Percentiles rank a stretch among this genome's conserved stretches.
These are phyloP conservation scores for Myiopsitta monachus DNA, from an alignment of 2,113 vertebrate genomes.

Conservation along the genomic window DNA sequence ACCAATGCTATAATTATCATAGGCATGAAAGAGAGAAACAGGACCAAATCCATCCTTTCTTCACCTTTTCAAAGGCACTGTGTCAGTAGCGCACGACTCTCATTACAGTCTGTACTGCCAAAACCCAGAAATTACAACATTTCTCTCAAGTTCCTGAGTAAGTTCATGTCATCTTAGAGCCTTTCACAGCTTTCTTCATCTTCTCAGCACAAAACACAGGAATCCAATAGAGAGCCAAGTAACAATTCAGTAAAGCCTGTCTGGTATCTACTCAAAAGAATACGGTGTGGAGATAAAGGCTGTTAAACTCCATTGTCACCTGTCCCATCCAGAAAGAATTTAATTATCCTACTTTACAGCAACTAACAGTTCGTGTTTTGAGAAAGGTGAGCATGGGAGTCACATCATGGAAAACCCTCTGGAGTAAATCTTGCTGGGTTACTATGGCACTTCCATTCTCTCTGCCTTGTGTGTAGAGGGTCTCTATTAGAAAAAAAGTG, in stretches of 20 bases:
- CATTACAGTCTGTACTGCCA: neutral
- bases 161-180: neutral
- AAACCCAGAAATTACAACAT: neutral
- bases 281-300: neutral
- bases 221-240: neutral
- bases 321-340: neutral
- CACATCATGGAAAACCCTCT: neutral
- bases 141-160: neutral
- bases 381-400: neutral
- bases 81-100: neutral
- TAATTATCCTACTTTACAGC: neutral
- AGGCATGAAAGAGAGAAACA: neutral
- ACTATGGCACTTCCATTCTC: rapidly evolving
- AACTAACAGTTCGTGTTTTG: neutral
- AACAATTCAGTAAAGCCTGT: neutral
- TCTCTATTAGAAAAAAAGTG: rapidly evolving
- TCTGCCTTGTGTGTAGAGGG: neutral
- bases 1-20: neutral
- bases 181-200: neutral
- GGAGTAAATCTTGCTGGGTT: neutral
- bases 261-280: neutral
- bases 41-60: neutral
- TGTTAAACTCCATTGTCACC: neutral
- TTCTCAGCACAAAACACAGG: neutral
- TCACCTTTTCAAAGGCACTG: neutral